Conservation (phyloP, 2,113 vertebrate genomes). For the Rafetus swinhoei region DNA sequence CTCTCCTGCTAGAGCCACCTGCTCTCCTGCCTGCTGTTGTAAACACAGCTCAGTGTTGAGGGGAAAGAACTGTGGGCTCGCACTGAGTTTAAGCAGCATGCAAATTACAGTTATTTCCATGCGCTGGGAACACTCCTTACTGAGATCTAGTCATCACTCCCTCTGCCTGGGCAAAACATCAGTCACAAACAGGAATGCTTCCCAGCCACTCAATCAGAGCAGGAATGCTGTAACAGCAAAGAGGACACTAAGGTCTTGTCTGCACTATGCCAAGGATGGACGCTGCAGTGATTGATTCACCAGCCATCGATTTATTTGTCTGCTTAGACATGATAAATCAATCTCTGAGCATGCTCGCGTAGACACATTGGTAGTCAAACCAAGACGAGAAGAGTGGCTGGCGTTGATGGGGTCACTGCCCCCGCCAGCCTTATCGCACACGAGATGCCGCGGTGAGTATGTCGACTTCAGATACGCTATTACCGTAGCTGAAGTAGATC, state of each 20-base stretch:
- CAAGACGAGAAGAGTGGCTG: too few relatives aligned
- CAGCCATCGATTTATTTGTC: too few relatives aligned
- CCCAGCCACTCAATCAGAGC: background rate
- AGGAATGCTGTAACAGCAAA: background rate
- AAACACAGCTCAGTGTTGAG: background rate
- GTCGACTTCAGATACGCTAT: too few relatives aligned
- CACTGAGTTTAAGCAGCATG: background rate
- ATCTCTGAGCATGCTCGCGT: background rate
- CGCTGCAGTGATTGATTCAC: too few relatives aligned
- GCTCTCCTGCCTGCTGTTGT: background rate
- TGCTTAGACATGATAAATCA: too few relatives aligned
- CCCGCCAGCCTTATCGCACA: too few relatives aligned
- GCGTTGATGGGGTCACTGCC: too few relatives aligned
- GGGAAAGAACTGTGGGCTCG: rapidly evolving
- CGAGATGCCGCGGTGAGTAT: too few relatives aligned
- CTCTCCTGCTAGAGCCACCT: background rate
- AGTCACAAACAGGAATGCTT: background rate
- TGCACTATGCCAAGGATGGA: too few relatives aligned
- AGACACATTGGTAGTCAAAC: too few relatives aligned
- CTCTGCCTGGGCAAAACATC: rapidly evolving
- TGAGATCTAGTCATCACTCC: background rate
- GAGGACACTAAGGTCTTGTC: background rate
- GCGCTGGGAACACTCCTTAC: background rate
- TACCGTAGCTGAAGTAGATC: too few relatives aligned
- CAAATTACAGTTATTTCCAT: background rate